These are phyloP conservation scores for Pteromalus puparum DNA, from an alignment of 1,140 invertebrate genomes.

Conservation along the genomic window DNA sequence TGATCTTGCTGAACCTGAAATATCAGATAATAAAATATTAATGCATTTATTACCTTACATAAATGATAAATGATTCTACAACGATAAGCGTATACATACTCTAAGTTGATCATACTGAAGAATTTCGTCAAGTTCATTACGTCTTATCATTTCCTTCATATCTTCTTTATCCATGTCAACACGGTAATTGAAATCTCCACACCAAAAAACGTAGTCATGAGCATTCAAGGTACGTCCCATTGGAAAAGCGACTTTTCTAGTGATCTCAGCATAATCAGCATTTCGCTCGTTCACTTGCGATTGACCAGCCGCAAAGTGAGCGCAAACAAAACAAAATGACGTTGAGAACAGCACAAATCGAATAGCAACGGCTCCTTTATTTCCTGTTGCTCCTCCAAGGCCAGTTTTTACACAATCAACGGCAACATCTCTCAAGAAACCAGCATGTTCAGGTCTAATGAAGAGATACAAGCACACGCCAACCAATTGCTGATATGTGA, in stretches of 20 bases:
- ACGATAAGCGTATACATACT: conserved; percentile 61
- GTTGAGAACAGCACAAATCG: conserved; percentile 93
- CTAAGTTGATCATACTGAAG: conserved; percentile 93
- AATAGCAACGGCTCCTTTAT: conserved; percentile 98
- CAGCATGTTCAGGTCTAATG: conserved; percentile 90
- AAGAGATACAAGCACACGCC: conserved; percentile 98
- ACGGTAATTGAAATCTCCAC: conserved; percentile 99
- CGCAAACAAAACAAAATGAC: conserved; percentile 97
- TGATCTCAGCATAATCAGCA: conserved; percentile 97
- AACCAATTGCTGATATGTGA: conserved; percentile 97
- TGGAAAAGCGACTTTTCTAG: conserved; percentile 93
- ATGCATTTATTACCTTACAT: not conserved
- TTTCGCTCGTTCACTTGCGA: conserved; percentile 96
- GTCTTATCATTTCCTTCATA: conserved; percentile 89
- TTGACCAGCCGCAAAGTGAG: conserved; percentile 99
- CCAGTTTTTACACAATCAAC: conserved; percentile 98
- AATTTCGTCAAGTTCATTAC: conserved; percentile 86
- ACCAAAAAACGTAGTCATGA: conserved; percentile 99
- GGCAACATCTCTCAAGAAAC: conserved; percentile 93
- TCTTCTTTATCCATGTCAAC: conserved; percentile 97
- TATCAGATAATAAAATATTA: not conserved
- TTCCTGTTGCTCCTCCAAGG: conserved; percentile 94
- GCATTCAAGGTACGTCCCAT: conserved; percentile 94
- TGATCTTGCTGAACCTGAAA: conserved; percentile 83
- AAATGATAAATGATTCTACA: not conserved